These are phyloP conservation scores for Epizoanthus illoricatus DNA, from an alignment of 92 coral and sea anemone genomes.

Conservation along the genomic window DNA sequence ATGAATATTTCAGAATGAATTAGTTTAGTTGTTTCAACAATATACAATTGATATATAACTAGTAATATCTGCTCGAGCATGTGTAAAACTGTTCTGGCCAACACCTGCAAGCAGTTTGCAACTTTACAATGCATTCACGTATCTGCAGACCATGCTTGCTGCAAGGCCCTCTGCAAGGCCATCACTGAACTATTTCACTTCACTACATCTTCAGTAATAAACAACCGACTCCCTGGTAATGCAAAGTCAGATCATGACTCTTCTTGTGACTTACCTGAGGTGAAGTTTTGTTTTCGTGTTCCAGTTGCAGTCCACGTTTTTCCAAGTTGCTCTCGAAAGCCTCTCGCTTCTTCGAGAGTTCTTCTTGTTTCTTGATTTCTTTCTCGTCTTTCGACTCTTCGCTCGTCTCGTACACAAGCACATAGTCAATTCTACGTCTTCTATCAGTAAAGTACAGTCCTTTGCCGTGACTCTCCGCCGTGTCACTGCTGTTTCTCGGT, in stretches of 20 bases:
- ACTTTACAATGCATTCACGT: neutral
- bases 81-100: neutral
- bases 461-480: neutral
- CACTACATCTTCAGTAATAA: neutral
- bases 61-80: neutral
- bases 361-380: slow-evolving; percentile 40
- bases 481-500: neutral
- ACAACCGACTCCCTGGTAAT: too few species aligned
- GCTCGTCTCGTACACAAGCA: slow-evolving; percentile 67
- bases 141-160: neutral
- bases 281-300: slow-evolving; percentile 39
- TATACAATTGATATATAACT: neutral
- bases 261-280: slow-evolving; percentile 49
- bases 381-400: slow-evolving; percentile 62
- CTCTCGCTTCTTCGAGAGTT: slow-evolving; percentile 54
- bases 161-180: neutral
- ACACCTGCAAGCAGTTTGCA: neutral
- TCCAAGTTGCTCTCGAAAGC: slow-evolving; percentile 61
- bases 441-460: slow-evolving; percentile 48
- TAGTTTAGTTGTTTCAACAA: neutral
- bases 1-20: slow-evolving; percentile 6
- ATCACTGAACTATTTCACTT: neutral
- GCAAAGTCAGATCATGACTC: too few species aligned
- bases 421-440: slow-evolving; percentile 57
- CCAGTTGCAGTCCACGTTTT: slow-evolving; percentile 54